phyloP scores from a whole-genome alignment of 2,797 vertebrate species.

The Taenioides sp. region DNA sequence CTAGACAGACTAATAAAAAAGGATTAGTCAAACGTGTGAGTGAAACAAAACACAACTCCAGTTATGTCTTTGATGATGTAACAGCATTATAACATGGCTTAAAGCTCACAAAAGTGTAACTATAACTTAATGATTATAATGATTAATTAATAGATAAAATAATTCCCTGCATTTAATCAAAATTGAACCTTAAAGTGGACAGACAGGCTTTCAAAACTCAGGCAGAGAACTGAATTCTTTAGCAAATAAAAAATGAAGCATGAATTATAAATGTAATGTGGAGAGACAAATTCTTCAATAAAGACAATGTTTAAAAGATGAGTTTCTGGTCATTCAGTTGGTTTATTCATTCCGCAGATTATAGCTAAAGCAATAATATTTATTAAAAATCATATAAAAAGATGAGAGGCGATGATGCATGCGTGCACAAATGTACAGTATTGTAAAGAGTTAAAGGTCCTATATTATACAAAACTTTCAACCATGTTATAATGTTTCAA shows the following conservation, averaged over 20 bases:
- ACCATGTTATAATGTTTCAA: no score
- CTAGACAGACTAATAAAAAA: no score
- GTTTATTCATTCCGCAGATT: background rate
- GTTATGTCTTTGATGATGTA: no score
- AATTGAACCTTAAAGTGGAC: background rate
- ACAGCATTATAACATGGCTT: no score
- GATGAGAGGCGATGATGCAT: background rate
- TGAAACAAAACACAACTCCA: no score
- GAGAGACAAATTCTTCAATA: background rate
- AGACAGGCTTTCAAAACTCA: background rate
- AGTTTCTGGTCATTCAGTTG: conserved; percentile 4
- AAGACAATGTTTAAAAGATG: conserved; percentile 11
- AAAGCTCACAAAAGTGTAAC: no score
- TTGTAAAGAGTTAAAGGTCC: conserved; percentile 12
- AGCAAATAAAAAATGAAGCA: background rate
- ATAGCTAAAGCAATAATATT: conserved; percentile 11
- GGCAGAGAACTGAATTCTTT: background rate
- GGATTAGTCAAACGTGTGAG: no score
- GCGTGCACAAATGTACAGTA: conserved; percentile 6
- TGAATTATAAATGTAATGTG: background rate
- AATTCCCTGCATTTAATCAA: no score
- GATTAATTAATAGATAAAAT: no score
- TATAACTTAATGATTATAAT: no score
- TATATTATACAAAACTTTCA: no score
- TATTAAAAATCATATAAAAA: background rate